phyloP scores from a whole-genome alignment of 2,113 vertebrate species.

The Paedocypris sp. region DNA sequence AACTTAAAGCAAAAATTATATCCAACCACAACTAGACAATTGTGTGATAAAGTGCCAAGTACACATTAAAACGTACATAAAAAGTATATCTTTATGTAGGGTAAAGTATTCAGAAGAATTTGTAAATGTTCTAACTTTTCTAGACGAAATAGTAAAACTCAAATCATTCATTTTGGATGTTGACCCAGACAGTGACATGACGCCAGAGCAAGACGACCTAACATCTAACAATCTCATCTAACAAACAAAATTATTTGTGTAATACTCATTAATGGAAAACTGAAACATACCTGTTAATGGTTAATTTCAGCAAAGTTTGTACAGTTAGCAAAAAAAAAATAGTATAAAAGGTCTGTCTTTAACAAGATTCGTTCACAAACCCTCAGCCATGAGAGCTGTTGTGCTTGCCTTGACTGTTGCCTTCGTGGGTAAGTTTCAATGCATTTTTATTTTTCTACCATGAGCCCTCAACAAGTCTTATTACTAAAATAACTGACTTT shows the following conservation, averaged over 20 bases:
- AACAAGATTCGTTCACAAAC: constrained; percentile 25
- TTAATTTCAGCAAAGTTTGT: not conserved
- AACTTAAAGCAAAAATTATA: too few relatives aligned
- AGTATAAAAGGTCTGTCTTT: constrained; percentile 36
- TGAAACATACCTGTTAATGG: constrained; percentile 8
- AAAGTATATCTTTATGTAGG: too few relatives aligned
- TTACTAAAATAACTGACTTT: too few relatives aligned
- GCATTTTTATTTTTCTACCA: not conserved
- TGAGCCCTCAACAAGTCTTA: too few relatives aligned
- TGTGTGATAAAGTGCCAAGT: too few relatives aligned
- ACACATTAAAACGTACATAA: too few relatives aligned
- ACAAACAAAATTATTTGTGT: not conserved
- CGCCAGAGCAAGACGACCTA: not conserved
- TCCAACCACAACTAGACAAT: too few relatives aligned
- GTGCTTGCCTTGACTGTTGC: constrained; percentile 61
- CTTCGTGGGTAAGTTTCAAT: constrained; percentile 65
- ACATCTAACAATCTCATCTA: not conserved
- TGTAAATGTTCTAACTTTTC: too few relatives aligned
- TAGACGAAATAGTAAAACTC: too few relatives aligned
- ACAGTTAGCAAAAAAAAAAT: constrained; percentile 30
- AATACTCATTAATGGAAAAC: too few relatives aligned
- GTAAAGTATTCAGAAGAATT: too few relatives aligned
- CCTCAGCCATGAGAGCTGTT: constrained; percentile 65
- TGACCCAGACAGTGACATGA: not conserved
- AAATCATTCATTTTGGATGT: not conserved